phyloP scores from a whole-genome alignment of 2,113 vertebrate species.

The Myocastor coypus region DNA sequence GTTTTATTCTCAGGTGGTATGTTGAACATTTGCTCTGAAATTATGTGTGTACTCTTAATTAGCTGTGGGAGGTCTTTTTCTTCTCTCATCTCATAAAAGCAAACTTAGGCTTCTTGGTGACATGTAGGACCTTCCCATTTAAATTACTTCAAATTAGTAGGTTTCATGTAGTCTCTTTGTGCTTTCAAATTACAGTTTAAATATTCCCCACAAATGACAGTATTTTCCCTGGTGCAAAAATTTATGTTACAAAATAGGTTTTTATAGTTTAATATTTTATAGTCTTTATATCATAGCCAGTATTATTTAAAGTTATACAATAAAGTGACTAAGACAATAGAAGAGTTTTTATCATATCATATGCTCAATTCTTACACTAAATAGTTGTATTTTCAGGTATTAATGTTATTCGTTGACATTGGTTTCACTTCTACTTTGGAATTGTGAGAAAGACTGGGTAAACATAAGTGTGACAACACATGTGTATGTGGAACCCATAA shows the following conservation, averaged over 20 bases:
- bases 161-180: background rate
- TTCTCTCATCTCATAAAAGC: background rate
- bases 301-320: background rate
- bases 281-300: background rate
- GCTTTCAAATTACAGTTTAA: background rate
- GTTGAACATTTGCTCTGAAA: conserved; percentile 13
- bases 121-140: background rate
- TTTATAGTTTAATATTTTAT: background rate
- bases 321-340: background rate
- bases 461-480: background rate
- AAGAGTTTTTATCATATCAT: background rate
- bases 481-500: background rate
- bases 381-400: background rate
- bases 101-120: conserved; percentile 18
- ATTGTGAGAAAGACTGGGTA: background rate
- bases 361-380: background rate
- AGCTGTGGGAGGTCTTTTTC: background rate
- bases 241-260: background rate
- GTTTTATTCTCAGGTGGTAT: conserved; percentile 32
- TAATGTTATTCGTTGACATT: background rate
- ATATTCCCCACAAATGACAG: background rate
- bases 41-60: conserved; percentile 41
- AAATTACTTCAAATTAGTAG: conserved; percentile 18
- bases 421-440: background rate
- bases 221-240: background rate